Conservation (phyloP, 1,140 invertebrate genomes). For the Aphis craccivora region DNA sequence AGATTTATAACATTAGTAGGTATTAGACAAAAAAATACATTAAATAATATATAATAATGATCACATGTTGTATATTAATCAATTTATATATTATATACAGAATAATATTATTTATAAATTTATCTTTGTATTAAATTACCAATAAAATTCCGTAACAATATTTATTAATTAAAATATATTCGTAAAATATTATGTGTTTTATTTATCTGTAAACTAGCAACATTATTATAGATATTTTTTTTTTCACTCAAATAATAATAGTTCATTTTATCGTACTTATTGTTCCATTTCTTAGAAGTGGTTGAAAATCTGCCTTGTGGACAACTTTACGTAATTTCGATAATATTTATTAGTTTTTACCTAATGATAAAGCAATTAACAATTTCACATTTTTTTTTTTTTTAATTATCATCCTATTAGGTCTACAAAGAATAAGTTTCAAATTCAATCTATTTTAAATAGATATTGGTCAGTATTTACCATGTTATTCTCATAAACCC, state of each 20-base stretch:
- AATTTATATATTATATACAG: background rate
- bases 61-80: background rate
- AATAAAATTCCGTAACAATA: too few species aligned
- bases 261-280: background rate
- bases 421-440: background rate
- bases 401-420: background rate
- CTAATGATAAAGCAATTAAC: background rate
- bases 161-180: background rate
- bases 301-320: background rate
- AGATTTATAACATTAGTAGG: background rate
- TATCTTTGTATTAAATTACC: background rate
- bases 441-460: conserved; percentile 24
- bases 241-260: background rate
- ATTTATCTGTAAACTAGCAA: background rate
- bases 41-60: background rate
- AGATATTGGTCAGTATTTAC: conserved; percentile 3
- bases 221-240: background rate
- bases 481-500: background rate
- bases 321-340: background rate
- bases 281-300: background rate
- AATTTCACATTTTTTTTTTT: background rate
- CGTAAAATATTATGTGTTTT: background rate
- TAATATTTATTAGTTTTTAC: background rate
- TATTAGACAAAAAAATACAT: background rate
- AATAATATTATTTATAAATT: background rate